Conservation (phyloP, 92 coral and sea anemone species). For the Heteractis magnifica region DNA sequence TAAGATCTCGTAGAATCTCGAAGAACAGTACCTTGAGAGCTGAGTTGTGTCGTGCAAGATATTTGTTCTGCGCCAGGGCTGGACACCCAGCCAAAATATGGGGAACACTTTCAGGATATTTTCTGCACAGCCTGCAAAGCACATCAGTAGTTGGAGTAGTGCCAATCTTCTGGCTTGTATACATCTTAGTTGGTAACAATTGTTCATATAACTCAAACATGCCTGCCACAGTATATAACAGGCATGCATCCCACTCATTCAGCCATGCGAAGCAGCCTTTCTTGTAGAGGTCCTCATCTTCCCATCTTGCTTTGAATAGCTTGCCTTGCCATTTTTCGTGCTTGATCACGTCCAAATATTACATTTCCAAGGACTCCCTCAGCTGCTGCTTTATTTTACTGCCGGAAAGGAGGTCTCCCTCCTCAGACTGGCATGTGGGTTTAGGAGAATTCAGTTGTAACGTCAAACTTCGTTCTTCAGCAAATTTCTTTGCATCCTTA, state of each 20-base stretch:
- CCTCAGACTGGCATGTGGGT: no score
- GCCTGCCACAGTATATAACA: not conserved
- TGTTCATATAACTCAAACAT: no score
- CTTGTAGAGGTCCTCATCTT: no score
- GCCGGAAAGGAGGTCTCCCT: no score
- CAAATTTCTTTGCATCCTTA: no score
- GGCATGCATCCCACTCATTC: not conserved
- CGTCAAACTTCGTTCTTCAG: no score
- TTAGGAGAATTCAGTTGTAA: no score
- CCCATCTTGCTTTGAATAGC: no score
- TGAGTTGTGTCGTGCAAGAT: constrained; percentile 29
- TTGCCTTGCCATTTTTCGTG: no score
- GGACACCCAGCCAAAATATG: constrained; percentile 13
- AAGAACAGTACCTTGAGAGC: constrained; percentile 33
- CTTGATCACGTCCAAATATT: no score
- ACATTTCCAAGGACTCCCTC: no score
- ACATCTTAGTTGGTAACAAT: not conserved
- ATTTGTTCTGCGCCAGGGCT: constrained; percentile 11
- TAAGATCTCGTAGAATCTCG: constrained; percentile 12
- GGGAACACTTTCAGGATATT: constrained; percentile 2
- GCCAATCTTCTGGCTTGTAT: not conserved
- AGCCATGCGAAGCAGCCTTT: not conserved
- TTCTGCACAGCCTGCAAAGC: not conserved
- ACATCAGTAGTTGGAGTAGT: not conserved
- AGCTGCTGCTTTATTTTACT: no score